phyloP scores from a whole-genome alignment of 2,797 vertebrate species.

The Psittacula derbiana region DNA sequence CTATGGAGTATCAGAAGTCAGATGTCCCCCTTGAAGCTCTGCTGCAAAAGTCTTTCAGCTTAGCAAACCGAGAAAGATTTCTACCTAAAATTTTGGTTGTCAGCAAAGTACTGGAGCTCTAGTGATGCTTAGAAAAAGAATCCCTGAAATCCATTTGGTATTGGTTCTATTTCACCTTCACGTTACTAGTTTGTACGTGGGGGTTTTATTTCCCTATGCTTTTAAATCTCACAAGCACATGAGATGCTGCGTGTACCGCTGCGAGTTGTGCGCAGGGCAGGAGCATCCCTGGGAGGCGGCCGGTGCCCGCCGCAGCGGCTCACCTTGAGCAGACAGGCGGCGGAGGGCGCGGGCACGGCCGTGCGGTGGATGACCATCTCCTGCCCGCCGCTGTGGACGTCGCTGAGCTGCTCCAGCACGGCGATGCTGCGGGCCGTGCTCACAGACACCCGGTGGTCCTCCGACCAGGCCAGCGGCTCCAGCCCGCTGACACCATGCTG shows the following conservation, averaged over 20 bases:
- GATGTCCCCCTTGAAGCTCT: not conserved
- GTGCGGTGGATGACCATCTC: conserved; percentile 89
- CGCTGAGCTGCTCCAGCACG: conserved; percentile 89
- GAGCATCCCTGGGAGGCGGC: too few species aligned
- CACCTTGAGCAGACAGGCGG: conserved; percentile 81
- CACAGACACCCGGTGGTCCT: conserved; percentile 90
- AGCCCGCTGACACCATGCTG: conserved; percentile 83
- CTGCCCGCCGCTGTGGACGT: conserved; percentile 81
- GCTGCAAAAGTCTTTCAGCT: not conserved
- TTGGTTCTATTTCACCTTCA: accelerated
- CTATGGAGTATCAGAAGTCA: accelerated
- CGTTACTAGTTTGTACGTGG: accelerated
- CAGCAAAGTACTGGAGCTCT: too few species aligned
- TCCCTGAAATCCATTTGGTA: accelerated
- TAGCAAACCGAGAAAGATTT: not conserved
- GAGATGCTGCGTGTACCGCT: accelerated
- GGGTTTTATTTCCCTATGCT: not conserved
- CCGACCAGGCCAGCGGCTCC: conserved; percentile 91
- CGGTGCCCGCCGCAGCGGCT: not conserved
- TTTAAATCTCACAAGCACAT: accelerated
- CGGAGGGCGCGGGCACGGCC: conserved; percentile 80
- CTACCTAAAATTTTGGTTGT: not conserved
- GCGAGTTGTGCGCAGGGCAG: too few species aligned
- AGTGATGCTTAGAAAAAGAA: not conserved
- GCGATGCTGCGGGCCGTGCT: conserved; percentile 84